A percentile compares a stretch with the other conserved stretches of the same genome.
Evolutionary conservation across 1,140 invertebrate genomes (phyloP).

Genomic region (Radopholus similis): DNA sequence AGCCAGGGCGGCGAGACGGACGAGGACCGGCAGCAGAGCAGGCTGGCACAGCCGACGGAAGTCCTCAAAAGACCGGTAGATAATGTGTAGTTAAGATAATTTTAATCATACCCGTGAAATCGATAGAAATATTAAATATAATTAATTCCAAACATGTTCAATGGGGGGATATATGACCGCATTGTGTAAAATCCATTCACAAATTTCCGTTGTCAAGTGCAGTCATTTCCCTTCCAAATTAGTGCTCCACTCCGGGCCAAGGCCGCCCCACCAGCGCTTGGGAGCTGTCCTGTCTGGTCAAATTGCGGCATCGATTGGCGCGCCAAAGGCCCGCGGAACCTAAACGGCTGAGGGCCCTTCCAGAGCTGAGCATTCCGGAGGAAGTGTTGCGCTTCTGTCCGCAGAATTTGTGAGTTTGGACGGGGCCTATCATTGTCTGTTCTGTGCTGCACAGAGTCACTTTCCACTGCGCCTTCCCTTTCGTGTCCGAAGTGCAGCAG

Average conservation of each 20-base stretch:
- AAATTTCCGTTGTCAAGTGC: too few relatives aligned
- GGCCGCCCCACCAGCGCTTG: constrained; percentile 37
- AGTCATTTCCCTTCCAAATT: not conserved
- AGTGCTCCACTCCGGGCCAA: constrained; percentile 12
- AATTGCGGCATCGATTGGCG: constrained; percentile 23
- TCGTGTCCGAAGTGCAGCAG: constrained; percentile 26
- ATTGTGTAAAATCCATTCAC: too few relatives aligned
- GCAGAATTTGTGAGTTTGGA: constrained; percentile 29
- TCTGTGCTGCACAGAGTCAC: constrained; percentile 27
- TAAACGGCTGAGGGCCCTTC: not conserved
- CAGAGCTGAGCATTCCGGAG: constrained; percentile 21
- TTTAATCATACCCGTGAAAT: too few relatives aligned
- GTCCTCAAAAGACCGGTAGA: not conserved
- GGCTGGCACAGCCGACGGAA: not conserved
- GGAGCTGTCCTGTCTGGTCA: constrained; percentile 21
- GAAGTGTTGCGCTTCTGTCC: constrained; percentile 52
- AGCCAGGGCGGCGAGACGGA: constrained; percentile 3
- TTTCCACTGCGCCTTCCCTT: constrained; percentile 40
- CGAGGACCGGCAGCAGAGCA: constrained; percentile 1
- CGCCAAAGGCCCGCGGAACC: not conserved
- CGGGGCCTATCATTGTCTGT: not conserved
- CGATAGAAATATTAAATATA: too few relatives aligned
- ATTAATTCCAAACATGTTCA: too few relatives aligned
- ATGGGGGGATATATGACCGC: too few relatives aligned
- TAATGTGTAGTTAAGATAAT: not conserved